Evolutionary conservation across 2,888 invertebrate species (phyloP), one percentile per base, ranked within the genome.

Genomic region (Pseudanteris insignis): DNA sequence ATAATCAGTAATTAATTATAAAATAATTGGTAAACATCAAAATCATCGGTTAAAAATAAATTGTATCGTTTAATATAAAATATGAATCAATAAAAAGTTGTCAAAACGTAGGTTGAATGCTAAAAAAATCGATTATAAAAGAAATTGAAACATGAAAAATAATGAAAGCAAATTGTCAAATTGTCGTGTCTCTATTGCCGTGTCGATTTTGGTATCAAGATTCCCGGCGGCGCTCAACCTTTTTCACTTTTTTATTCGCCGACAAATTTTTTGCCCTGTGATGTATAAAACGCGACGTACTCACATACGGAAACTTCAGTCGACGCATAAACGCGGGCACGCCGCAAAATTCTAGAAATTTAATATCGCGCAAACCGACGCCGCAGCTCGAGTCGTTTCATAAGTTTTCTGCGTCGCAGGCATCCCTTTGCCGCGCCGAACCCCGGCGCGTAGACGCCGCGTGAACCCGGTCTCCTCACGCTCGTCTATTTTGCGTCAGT

Each of bases 271-370:
- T 46, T 59, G 40, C 32, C 4, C 28, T 15, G 25, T 24, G 40
- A 28, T 32, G 40, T 48, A 54, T 47, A 53, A 59, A 59, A 53
- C 32, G 41, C 47, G 32, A 51, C 30, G 44, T 32, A 41, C 47
- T 47, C 47, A 58, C 51, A 37, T 32, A 44, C 41, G 58, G 53
- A 48, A 55, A 55, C 43, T 53, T 63, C 53, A 51, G 47, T 57
- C 51, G 57, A 57, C 62, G 58, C 63, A 38, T 54, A 54, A 58
- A 63, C 54, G 63, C 58, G 44, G 58, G 48, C 69, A 71, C 68
- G 79, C 83, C 82, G 80, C 82, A 80, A 82, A 82, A 83, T 83
- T 83, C 82, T 82, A 80, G 81, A 83, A 82, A 83, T 83, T 83
- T 83, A 83, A 83, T 83, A 83, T 83, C 82, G 74, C 72, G 70